Percentiles rank a stretch among this genome's conserved stretches.
Evolutionary conservation across 2,113 vertebrate species (phyloP).

Genomic region (Pavo muticus): DNA sequence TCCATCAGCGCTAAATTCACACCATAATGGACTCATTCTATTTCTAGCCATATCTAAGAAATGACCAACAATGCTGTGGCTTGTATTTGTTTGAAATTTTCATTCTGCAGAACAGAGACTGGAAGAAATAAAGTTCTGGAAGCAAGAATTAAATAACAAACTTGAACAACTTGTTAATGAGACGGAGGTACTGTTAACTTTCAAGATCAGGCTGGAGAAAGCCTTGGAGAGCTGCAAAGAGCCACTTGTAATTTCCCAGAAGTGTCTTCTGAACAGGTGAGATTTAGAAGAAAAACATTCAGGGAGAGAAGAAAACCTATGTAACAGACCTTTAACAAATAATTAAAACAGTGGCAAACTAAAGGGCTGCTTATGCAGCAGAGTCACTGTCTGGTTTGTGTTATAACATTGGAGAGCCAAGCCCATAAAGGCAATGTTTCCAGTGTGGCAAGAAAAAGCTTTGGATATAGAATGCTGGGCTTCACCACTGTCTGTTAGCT

Average conservation of each 20-base stretch:
- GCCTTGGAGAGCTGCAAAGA: conserved; percentile 83
- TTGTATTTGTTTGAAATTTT: not conserved
- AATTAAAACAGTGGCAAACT: not conserved
- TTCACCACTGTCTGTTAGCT: not conserved
- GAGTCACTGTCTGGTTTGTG: not conserved
- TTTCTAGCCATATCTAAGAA: not conserved
- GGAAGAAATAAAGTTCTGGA: conserved; percentile 89
- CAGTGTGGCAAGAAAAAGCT: not conserved
- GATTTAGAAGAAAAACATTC: conserved; percentile 6
- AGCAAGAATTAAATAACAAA: conserved; percentile 86
- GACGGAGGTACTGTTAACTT: conserved; percentile 79
- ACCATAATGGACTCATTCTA: not conserved
- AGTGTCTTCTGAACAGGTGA: conserved; percentile 89
- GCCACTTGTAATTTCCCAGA: conserved; percentile 78
- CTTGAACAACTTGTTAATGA: conserved; percentile 84
- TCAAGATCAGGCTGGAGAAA: conserved; percentile 81
- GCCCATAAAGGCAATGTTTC: not conserved
- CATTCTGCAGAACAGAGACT: conserved; percentile 84
- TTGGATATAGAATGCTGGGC: not conserved
- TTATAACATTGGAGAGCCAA: not conserved
- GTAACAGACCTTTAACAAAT: not conserved
- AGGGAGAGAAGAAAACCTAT: not conserved
- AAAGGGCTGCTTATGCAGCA: not conserved
- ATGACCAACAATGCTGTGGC: not conserved
- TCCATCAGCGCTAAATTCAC: not conserved